Percentiles rank a stretch among this genome's conserved stretches.
Conservation (phyloP, 2,113 vertebrate genomes). For the Pomatorhinus ruficollis region DNA sequence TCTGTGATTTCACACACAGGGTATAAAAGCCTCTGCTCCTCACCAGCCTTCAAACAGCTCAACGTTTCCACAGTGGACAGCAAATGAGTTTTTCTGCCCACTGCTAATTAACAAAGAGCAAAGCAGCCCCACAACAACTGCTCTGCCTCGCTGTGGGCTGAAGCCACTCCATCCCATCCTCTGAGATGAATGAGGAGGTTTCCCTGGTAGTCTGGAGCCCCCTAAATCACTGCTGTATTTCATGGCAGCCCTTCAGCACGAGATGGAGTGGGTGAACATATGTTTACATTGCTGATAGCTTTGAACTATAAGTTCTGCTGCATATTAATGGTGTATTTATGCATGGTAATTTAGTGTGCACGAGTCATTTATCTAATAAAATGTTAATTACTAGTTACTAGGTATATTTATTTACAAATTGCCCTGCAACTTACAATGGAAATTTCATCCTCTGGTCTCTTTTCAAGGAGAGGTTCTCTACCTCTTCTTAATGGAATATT, state of each 20-base stretch:
- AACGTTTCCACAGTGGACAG: accelerated
- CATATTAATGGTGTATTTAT: constrained; percentile 73
- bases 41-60: neutral
- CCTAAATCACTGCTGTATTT: constrained; percentile 54
- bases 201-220: neutral
- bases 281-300: constrained; percentile 74
- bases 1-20: neutral
- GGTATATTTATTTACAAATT: constrained; percentile 73
- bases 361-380: constrained; percentile 75
- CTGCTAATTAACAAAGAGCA: neutral
- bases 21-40: neutral
- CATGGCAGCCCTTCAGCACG: constrained; percentile 21
- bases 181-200: neutral
- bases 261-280: constrained; percentile 63
- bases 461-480: neutral
- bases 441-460: constrained; percentile 24
- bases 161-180: neutral
- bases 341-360: constrained; percentile 69
- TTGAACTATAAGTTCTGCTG: constrained; percentile 72
- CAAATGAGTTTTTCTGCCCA: neutral
- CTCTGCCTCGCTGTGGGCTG: neutral
- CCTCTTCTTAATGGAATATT: neutral
- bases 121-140: neutral
- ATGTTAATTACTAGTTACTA: constrained; percentile 75
- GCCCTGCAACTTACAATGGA: constrained; percentile 30